Base-by-base conservation (phyloP, 1,140 invertebrate genomes). In the Hydropsyche tenuis region DNA sequence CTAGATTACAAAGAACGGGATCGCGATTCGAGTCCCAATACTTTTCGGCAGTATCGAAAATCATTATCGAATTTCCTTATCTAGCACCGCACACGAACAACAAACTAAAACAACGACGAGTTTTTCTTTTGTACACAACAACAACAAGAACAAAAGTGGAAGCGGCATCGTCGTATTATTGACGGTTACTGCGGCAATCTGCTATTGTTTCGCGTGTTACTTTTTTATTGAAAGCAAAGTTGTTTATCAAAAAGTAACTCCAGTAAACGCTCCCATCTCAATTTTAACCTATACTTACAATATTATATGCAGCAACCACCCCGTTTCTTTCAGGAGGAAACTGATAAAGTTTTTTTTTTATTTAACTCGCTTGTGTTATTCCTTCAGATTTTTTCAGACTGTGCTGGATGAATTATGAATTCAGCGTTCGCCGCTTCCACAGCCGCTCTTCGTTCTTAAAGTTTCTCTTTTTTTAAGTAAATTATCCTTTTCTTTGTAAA, bases 221-320 rank as follows among this genome's bases (percentile, higher is more conserved):
- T 56, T 4, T 68, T 75, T 75, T 70, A 75, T 75, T 73, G 74
- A 75, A 75, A 73, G 46, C 68, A 71, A 73, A 73, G 72, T 76
- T 76, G 68, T 76, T 76, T 73, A 72, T 73, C 72, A 76, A 73
- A 5, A 73, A 76, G 75, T 73, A 66, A 73, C 75, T 76, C 73
- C 65, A 30, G 45, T 60, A 71, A 76, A 73, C 68, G 42, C 60
- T 45, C 42, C 56, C 20, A 22, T 25, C 56, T 25, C 20, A 12
- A 18, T 60, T 48, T 3, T n/a, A n/a, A n/a, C n/a, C n/a, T n/a
- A n/a, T n/a, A n/a, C n/a, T n/a, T n/a, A n/a, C n/a, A n/a, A n/a
- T n/a, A n/a, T n/a, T n/a, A n/a, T n/a, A n/a, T n/a, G n/a, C n/a
- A n/a, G n/a, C n/a, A n/a, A n/a, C 45, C 4, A n/a, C 16, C 16